phyloP scores from a whole-genome alignment of 30 jellyfish, hydroid and myxozoan genomes.

The Pseudorhiza aurosa region DNA sequence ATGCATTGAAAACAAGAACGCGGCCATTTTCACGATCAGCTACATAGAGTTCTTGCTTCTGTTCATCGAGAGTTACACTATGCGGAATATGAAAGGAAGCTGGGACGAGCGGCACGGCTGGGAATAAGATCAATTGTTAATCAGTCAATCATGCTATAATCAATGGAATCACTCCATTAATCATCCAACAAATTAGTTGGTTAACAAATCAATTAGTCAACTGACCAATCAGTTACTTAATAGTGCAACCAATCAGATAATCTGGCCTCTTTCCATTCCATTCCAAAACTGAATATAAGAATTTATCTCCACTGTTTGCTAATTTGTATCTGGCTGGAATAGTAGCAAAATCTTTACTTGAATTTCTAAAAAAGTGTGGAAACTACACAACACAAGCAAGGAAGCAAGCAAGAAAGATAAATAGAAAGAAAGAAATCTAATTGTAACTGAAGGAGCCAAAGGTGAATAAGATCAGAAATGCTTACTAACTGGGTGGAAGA shows the following conservation, averaged over 20 bases:
- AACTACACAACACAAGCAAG: no score
- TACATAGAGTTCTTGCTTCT: slow-evolving; percentile 66
- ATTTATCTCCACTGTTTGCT: no score
- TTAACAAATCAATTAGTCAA: background rate
- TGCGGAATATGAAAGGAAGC: slow-evolving; percentile 73
- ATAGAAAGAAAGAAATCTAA: no score
- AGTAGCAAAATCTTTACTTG: no score
- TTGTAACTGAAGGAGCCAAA: no score
- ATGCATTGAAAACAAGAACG: slow-evolving; percentile 73
- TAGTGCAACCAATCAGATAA: background rate
- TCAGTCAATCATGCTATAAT: background rate
- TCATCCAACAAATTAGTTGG: background rate
- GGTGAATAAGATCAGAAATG: no score
- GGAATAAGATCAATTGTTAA: background rate
- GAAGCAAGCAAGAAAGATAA: no score
- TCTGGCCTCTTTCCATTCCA: no score
- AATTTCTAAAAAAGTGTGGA: no score
- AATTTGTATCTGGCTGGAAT: no score
- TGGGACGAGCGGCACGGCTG: slow-evolving; percentile 55
- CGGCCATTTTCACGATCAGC: slow-evolving; percentile 98
- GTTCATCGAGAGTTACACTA: slow-evolving; percentile 83
- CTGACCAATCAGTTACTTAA: background rate
- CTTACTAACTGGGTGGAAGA: no score
- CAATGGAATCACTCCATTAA: background rate
- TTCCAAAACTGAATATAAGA: no score